Evolutionary conservation across 2,797 vertebrate genomes (phyloP).

Genomic region (Nannoperca obscura): DNA sequence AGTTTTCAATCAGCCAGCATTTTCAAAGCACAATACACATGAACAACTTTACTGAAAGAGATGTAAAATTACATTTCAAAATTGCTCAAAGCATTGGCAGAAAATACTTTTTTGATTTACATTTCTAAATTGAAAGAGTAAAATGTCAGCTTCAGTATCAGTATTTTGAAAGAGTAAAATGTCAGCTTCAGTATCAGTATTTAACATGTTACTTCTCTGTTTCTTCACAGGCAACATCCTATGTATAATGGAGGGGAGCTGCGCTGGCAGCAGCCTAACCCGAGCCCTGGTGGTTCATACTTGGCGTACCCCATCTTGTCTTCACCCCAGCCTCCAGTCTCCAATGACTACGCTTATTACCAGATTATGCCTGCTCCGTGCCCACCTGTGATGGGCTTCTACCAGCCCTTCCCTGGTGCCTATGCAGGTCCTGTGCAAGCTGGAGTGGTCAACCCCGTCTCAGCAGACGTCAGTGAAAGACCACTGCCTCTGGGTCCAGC

Average conservation of each 20-base stretch:
- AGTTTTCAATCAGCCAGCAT: not conserved
- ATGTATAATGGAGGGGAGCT: slow-evolving; percentile 93
- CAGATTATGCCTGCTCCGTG: slow-evolving; percentile 98
- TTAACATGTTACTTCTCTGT: slow-evolving; percentile 19
- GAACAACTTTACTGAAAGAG: not conserved
- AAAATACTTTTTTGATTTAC: not conserved
- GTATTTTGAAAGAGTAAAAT: not conserved
- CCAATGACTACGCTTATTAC: slow-evolving; percentile 95
- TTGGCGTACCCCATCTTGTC: slow-evolving; percentile 96
- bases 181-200: not conserved
- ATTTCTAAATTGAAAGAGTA: not conserved
- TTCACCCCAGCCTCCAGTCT: slow-evolving; percentile 93
- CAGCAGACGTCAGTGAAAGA: slow-evolving; percentile 90
- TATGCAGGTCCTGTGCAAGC: slow-evolving; percentile 91
- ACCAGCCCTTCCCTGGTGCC: slow-evolving; percentile 92
- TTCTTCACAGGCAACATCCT: slow-evolving; percentile 89
- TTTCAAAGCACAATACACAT: not conserved
- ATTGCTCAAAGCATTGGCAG: not conserved
- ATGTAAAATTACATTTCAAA: too few species aligned
- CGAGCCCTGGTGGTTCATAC: slow-evolving; percentile 92
- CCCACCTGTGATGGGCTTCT: slow-evolving; percentile 97
- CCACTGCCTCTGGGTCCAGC: slow-evolving; percentile 85
- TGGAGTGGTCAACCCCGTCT: slow-evolving; percentile 87
- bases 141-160: not conserved
- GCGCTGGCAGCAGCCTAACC: slow-evolving; percentile 96